Evolutionary conservation across 2,113 vertebrate genomes (phyloP), one percentile per base, ranked within the genome.

Genomic region (Rostratula benghalensis): DNA sequence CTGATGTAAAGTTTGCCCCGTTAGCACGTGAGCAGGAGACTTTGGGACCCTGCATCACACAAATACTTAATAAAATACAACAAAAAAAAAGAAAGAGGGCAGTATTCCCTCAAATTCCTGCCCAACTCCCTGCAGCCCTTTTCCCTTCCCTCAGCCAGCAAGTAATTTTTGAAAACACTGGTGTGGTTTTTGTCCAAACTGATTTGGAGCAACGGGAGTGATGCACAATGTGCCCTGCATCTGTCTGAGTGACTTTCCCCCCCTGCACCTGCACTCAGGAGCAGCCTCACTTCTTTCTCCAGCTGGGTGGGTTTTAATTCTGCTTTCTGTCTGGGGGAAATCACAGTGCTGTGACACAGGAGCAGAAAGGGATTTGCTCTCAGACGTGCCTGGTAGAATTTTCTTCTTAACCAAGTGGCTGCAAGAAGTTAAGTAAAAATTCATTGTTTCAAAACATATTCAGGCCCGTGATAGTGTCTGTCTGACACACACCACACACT

Each of bases 241-340:
- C 43, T 51, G 51, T 39, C 39, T 61, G 83, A 67, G 73, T 8
- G 74, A 3, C 60, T 67, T 86, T 75, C 48, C 35, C 48, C 48
- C 41, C 27, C 0, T n/a, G 4, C 48, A 87, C 76, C 71, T 63
- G 85, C 0, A 1, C 73, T 76, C 0, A 0, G 59, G n/a, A 90
- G 78, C 83, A 79, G 77, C 50, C 25, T 80, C 82, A 14, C 48
- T 60, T 74, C 68, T 90, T 75, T 83, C 95, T 95, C 46, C 90
- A 83, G 68, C 50, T 78, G 88, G 60, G 18, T 89, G 80, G 53
- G 56, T 88, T 96, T 92, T 89, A 94, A 92, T 94, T 90, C 80
- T 77, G 46, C 46, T 81, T 59, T 59, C n/a, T 86, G 56, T 83
- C 64, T 78, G 59, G 41, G 79, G 33, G 63, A 81, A 86, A 94